These are phyloP conservation scores for Rosalia funebris DNA, from an alignment of 2,888 invertebrate species.

Conservation along the genomic window DNA sequence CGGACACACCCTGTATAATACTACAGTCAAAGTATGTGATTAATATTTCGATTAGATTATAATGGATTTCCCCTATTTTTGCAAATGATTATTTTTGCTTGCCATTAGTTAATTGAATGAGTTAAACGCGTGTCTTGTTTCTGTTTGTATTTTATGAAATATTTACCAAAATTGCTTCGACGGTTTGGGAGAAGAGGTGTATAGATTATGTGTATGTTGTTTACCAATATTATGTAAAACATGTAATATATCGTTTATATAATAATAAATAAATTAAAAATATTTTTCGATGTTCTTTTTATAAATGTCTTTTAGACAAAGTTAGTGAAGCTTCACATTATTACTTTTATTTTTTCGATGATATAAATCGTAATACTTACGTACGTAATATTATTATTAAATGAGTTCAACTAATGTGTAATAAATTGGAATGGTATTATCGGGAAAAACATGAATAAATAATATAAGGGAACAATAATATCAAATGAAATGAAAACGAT, in stretches of 20 bases:
- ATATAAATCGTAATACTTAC: too few species aligned
- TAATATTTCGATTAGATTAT: slow-evolving; percentile 7
- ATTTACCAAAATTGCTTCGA: slow-evolving; percentile 23
- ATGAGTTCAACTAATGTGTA: too few species aligned
- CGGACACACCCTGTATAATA: slow-evolving; percentile 17
- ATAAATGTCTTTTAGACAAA: neutral
- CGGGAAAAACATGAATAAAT: too few species aligned
- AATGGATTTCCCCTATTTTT: neutral
- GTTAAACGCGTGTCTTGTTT: slow-evolving; percentile 3
- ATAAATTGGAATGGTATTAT: too few species aligned
- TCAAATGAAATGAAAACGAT: too few species aligned
- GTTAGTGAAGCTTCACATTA: too few species aligned
- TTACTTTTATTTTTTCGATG: too few species aligned
- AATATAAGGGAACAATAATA: too few species aligned
- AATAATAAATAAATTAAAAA: slow-evolving; percentile 17
- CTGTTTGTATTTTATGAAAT: slow-evolving; percentile 2
- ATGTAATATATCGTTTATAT: slow-evolving; percentile 18
- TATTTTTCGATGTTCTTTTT: neutral
- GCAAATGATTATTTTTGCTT: slow-evolving; percentile 17
- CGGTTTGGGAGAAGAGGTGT: slow-evolving; percentile 20
- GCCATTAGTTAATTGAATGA: slow-evolving; percentile 14
- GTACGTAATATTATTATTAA: too few species aligned
- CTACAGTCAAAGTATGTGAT: slow-evolving; percentile 21
- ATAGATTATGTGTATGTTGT: slow-evolving; percentile 11
- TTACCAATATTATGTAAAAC: slow-evolving; percentile 24